Percentiles rank a stretch among this genome's conserved stretches.
Conservation (phyloP, 1,140 invertebrate genomes). For the Heliothis virescens region DNA sequence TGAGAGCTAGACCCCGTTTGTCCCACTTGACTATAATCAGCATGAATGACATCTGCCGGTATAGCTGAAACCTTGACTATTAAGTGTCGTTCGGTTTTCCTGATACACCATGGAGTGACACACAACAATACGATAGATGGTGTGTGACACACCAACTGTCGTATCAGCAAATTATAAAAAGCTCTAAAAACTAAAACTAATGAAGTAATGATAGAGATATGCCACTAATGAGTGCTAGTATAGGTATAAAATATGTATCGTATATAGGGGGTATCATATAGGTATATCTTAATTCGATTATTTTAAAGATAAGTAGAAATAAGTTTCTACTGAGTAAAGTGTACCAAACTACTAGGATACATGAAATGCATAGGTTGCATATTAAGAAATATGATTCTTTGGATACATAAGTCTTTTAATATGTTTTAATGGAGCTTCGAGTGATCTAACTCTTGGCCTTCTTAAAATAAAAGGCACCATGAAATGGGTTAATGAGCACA, state of each 20-base stretch:
- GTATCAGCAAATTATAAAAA: conserved; percentile 48
- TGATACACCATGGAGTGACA: conserved; percentile 48
- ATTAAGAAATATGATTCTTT: conserved; percentile 27
- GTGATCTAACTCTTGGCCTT: conserved; percentile 8
- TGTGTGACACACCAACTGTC: conserved; percentile 39
- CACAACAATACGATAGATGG: conserved; percentile 44
- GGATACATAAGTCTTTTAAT: conserved; percentile 35
- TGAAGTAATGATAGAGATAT: conserved; percentile 34
- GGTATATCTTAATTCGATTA: too few species aligned
- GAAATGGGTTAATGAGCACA: conserved; percentile 48
- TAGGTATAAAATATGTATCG: conserved; percentile 1
- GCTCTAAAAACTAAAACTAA: conserved; percentile 50
- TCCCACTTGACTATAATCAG: conserved; percentile 22
- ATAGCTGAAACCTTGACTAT: conserved; percentile 11
- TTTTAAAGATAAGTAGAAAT: conserved; percentile 11
- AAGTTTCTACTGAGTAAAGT: conserved; percentile 17
- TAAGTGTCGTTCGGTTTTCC: neutral
- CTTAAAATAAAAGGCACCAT: conserved; percentile 13
- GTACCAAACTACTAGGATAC: conserved; percentile 12
- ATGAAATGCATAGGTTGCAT: conserved; percentile 16
- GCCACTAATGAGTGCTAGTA: conserved; percentile 34
- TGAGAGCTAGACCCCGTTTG: neutral
- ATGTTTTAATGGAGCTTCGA: neutral
- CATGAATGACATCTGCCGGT: conserved; percentile 15
- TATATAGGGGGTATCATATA: conserved; percentile 14